Base-by-base conservation (phyloP, 2,113 vertebrate species). In the Psammodynastes pulverulentus region DNA sequence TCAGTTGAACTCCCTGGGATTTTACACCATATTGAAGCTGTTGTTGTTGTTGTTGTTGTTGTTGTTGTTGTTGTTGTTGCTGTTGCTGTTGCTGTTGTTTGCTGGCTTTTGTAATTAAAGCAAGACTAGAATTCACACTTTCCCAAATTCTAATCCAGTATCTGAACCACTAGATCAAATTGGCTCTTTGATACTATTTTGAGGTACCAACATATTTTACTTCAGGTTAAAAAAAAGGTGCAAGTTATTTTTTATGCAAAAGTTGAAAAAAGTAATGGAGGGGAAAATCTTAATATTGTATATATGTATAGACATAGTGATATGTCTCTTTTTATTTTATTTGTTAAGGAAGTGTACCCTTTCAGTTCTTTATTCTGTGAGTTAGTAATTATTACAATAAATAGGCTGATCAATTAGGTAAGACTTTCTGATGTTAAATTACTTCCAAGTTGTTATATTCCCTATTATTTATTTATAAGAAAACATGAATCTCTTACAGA, bases 321-420 rank as follows among this genome's bases (percentile, higher is more conserved):
- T 67, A 67, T 49, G 10, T 49, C 48, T 34, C 9, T 24, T 29
- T 29, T 39, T 51, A 86, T 46, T 62, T 23, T n/a, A n/a, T 67
- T 62, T 67, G 15, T 67, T 67, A 67, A n/a, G 62, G 4, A n/a
- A 87, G 7, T 15, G 1, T 56, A 17, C 0, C 19, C 19, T 88
- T 39, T 48, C 13, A 6, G 2, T 6, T 92, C 39, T 17, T n/a
- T 46, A 34, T 88, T 24, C 2, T 79, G 86, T 5, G 5, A n/a
- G 48, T 52, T 39, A 52, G 48, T 17, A 79, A 51, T 19, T 88
- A 62, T 46, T 23, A 8, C 2, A 86, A 2, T 26, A 46, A 53
- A 19, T 2, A 39, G 5, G 9, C 13, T 84, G 87, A 51, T 0
- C 6, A 24, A 0, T 1, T 29, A 0, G 48, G 3, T 89, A 54